Evolutionary conservation across 2,113 vertebrate species (phyloP).

Genomic region (Cochlearius cochlearius): DNA sequence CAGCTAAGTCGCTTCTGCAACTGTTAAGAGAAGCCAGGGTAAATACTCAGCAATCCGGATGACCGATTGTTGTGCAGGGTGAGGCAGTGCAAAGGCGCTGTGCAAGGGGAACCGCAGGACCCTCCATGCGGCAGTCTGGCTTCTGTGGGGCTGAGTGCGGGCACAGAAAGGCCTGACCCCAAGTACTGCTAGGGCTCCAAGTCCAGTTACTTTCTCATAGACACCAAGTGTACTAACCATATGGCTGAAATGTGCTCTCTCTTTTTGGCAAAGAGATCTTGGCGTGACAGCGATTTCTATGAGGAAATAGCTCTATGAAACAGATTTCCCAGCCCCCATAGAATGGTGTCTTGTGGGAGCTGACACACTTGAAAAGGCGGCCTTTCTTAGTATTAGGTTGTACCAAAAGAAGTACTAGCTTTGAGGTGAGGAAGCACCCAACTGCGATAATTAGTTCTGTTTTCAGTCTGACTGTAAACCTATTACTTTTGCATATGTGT

Average conservation of each 20-base stretch:
- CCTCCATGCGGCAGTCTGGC: rapidly evolving
- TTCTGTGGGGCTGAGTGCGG: neutral
- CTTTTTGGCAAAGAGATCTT: neutral
- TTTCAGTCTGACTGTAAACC: neutral
- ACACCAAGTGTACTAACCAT: neutral
- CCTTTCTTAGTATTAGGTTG: neutral
- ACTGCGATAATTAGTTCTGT: neutral
- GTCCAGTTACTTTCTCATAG: neutral
- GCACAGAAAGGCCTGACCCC: neutral
- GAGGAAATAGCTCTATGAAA: neutral
- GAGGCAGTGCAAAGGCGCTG: rapidly evolving
- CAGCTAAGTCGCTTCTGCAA: neutral
- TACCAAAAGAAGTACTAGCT: neutral
- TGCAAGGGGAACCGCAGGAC: neutral
- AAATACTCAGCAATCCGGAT: rapidly evolving
- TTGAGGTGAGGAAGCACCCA: neutral
- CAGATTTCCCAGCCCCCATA: neutral
- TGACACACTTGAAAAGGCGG: neutral
- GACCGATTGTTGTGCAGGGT: rapidly evolving
- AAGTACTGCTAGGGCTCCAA: neutral
- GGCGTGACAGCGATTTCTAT: neutral
- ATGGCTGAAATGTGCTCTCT: neutral
- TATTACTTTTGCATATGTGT: neutral
- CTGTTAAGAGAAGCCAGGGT: neutral
- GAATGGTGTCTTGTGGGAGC: neutral